Evolutionary conservation across 2,113 vertebrate species (phyloP), one percentile per base, ranked within the genome.

Genomic region (Poecilia latipinna): DNA sequence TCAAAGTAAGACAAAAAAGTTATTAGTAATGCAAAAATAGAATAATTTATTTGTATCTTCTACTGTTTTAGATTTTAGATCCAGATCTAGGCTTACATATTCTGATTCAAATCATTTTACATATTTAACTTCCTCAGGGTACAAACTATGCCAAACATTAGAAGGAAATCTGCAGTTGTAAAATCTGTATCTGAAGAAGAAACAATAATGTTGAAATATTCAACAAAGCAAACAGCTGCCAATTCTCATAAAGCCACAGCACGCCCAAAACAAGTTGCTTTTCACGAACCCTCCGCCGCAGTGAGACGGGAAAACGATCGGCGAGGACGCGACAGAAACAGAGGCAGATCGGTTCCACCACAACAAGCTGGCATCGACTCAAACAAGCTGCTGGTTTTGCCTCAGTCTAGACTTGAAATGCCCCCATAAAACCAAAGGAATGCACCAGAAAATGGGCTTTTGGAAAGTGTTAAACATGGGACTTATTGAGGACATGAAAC

Each of bases 391-490:
- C 60, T 72, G 77, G 32, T 75, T 85, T 79, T 85, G 24, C 48
- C 75, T 78, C 31, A 65, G 85, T 88, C 87, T 89, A 86, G 86
- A 91, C 89, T 79, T 78, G 84, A 87, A 86, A 78, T 86, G 60
- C 69, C 54, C 54, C 68, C 39, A 78, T 80, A 88, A 88, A 90
- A 82, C 54, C 28, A 57, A 71, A 83, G 74, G 81, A 84, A 87
- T 80, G 84, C 73, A 73, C 68, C 42, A 62, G 37, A 60, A 75
- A 88, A 78, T 76, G 69, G 61, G 10, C 42, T 68, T 70, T 51
- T 81, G 72, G 76, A 61, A 83, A 78, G 19, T 79, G 62, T 76
- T 65, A 75, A 70, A 33, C 26, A 35, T 64, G 62, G 72, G 74
- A 83, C 82, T 78, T 57, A 68, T 42, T 62, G 62, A 79, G 64